Percentiles rank a stretch among this genome's conserved stretches.
phyloP scores from a whole-genome alignment of 2,113 vertebrate genomes.

The Panurus biarmicus region DNA sequence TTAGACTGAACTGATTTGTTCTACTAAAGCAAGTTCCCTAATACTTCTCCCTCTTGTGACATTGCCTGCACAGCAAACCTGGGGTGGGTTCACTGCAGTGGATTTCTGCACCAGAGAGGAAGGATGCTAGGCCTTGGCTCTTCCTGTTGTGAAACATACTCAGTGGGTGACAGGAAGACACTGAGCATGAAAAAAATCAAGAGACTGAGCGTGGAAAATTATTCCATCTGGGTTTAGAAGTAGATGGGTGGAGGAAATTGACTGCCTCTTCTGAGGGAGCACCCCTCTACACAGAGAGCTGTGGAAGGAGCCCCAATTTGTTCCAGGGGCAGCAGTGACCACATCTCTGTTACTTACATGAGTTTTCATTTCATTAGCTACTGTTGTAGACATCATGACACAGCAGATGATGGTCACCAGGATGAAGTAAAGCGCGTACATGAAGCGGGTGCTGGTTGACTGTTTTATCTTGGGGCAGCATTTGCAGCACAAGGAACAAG shows the following conservation, averaged over 20 bases:
- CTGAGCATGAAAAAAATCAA: neutral
- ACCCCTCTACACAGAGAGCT: neutral
- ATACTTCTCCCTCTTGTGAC: neutral
- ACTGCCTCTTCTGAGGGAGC: fast-evolving
- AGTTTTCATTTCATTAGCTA: constrained; percentile 71
- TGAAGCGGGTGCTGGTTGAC: constrained; percentile 90
- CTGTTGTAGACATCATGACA: constrained; percentile 91
- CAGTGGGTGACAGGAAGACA: neutral
- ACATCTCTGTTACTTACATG: constrained; percentile 73
- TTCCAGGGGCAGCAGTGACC: neutral
- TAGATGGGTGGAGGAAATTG: neutral
- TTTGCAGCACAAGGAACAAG: constrained; percentile 88
- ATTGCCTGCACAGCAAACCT: neutral
- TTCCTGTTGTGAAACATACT: neutral
- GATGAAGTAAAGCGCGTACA: constrained; percentile 94
- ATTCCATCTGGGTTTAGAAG: neutral
- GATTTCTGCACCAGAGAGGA: neutral
- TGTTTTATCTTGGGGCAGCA: constrained; percentile 95
- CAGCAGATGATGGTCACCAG: constrained; percentile 85
- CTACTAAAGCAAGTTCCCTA: neutral
- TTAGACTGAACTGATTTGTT: neutral
- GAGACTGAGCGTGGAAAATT: neutral
- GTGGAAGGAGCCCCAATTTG: neutral
- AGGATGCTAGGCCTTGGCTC: neutral
- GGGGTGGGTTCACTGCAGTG: neutral